Percentiles rank a stretch among this genome's conserved stretches.
phyloP scores from a whole-genome alignment of 2,797 vertebrate genomes.

The Molossus alvarezi region DNA sequence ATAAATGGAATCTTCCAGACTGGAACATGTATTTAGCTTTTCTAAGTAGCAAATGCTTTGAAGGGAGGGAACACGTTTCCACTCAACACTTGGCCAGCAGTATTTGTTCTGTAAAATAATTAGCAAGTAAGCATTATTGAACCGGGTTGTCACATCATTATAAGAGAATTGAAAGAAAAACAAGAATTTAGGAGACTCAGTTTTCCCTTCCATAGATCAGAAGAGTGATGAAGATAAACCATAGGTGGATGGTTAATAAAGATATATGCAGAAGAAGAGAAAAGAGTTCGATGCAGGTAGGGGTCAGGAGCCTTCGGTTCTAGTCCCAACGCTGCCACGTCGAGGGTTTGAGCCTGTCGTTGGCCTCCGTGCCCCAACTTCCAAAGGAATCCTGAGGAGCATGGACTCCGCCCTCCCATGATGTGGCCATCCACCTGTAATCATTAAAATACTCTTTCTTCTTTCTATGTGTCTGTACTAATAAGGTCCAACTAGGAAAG shows the following conservation, averaged over 20 bases:
- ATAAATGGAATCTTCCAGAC: constrained; percentile 73
- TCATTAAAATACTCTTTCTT: constrained; percentile 25
- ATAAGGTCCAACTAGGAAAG: neutral
- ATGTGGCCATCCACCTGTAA: neutral
- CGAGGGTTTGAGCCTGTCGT: neutral
- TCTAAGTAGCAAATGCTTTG: constrained; percentile 79
- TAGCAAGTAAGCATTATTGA: constrained; percentile 78
- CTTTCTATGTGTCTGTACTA: neutral
- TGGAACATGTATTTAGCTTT: constrained; percentile 79
- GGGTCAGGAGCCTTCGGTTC: constrained; percentile 8
- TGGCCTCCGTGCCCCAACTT: constrained; percentile 11
- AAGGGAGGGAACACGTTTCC: constrained; percentile 72
- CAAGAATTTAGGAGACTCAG: constrained; percentile 64
- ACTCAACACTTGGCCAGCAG: constrained; percentile 77
- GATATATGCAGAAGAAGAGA: neutral
- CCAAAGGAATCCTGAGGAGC: constrained; percentile 2
- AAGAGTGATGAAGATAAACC: constrained; percentile 66
- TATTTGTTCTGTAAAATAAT: constrained; percentile 85
- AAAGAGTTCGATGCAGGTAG: neutral
- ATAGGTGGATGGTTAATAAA: neutral
- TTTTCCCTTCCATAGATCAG: constrained; percentile 68
- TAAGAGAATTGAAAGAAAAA: constrained; percentile 62
- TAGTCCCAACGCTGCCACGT: neutral
- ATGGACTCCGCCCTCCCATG: neutral
- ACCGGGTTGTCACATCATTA: constrained; percentile 79